A percentile compares a stretch with the other conserved stretches of the same genome.
Conservation (phyloP, 2,888 invertebrate genomes). For the Sicus ferrugineus region DNA sequence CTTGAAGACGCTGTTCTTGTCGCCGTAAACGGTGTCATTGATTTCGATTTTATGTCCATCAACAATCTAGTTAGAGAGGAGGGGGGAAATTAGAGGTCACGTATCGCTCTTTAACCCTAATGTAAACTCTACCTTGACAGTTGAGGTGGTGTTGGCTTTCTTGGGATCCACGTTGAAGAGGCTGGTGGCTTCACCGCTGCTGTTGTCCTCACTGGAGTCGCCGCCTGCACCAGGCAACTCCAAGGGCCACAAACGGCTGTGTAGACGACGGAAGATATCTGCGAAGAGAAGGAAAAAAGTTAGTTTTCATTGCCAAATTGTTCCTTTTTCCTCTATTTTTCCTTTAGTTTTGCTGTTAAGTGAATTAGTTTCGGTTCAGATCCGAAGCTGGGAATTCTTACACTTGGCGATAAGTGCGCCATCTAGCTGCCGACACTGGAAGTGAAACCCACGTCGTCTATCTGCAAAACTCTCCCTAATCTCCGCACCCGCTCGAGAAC, state of each 20-base stretch:
- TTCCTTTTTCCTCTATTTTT: background rate
- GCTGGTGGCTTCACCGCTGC: slow-evolving; percentile 35
- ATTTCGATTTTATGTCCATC: slow-evolving; percentile 68
- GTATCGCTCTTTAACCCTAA: background rate
- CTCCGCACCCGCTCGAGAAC: background rate
- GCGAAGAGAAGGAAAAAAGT: slow-evolving; percentile 28
- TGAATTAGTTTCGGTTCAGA: too few species aligned
- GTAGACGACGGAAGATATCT: slow-evolving; percentile 62
- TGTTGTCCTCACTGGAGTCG: slow-evolving; percentile 45
- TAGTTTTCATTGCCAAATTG: background rate
- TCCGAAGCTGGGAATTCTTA: slow-evolving; percentile 50
- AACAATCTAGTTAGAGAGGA: slow-evolving; percentile 62
- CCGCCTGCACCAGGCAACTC: slow-evolving; percentile 33
- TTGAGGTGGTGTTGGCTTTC: slow-evolving; percentile 62
- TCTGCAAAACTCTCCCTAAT: background rate
- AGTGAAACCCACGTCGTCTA: background rate
- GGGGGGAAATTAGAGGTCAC: background rate
- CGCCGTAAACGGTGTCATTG: slow-evolving; percentile 68
- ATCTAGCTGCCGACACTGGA: slow-evolving; percentile 31
- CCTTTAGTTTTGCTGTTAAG: too few species aligned
- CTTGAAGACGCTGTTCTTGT: slow-evolving; percentile 62
- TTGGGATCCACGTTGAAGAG: slow-evolving; percentile 46
- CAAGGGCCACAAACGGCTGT: slow-evolving; percentile 53
- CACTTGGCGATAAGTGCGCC: slow-evolving; percentile 58
- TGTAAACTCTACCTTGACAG: slow-evolving; percentile 55